A percentile compares a stretch with the other conserved stretches of the same genome.
Conservation (phyloP, 2,888 invertebrate species). For the Stramonita haemastoma region DNA sequence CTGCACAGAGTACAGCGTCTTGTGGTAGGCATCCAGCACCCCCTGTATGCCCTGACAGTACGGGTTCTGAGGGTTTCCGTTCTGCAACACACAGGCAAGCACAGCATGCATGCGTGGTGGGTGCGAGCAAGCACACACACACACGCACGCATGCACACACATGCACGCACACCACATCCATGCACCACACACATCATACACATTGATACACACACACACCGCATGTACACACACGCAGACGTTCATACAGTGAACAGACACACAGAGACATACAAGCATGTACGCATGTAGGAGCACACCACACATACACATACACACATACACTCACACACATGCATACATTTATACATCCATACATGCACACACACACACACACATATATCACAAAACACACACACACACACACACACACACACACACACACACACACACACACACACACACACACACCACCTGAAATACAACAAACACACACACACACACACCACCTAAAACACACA, state of each 20-base stretch:
- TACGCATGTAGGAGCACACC: slow-evolving; percentile 36
- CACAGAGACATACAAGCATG: not conserved
- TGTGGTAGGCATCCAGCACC: slow-evolving; percentile 80
- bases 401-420: no score
- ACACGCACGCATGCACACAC: not conserved
- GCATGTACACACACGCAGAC: not conserved
- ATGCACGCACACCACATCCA: not conserved
- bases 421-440: no score
- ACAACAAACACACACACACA: no score
- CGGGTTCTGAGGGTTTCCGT: slow-evolving; percentile 79
- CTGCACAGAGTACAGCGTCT: slow-evolving; percentile 79
- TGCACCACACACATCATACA: no score
- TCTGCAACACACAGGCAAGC: slow-evolving; percentile 68
- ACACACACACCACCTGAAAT: no score
- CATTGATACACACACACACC: not conserved
- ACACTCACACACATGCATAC: no score
- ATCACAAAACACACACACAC: no score
- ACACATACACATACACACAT: no score
- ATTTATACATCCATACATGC: no score
- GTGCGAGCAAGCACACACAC: not conserved
- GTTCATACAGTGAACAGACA: not conserved
- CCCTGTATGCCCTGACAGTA: slow-evolving; percentile 78
- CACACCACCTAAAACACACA: no score
- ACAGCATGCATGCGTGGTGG: not conserved
- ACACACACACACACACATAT: no score